phyloP scores from a whole-genome alignment of 1,140 invertebrate species.

The Drosophila azteca region DNA sequence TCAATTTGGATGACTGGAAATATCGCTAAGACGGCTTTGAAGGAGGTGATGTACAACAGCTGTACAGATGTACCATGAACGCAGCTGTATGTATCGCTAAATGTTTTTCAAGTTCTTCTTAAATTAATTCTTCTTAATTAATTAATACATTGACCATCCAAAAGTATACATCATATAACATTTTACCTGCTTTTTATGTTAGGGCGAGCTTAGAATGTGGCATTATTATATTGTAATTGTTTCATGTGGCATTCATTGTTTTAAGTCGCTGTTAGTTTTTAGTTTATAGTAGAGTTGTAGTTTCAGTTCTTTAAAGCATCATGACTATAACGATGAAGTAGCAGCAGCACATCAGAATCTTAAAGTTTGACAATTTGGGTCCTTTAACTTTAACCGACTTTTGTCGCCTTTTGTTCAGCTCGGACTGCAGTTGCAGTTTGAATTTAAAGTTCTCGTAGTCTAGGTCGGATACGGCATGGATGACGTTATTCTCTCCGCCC shows the following conservation, averaged over 20 bases:
- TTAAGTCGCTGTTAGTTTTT: not conserved
- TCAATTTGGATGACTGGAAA: too few relatives aligned
- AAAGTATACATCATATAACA: too few relatives aligned
- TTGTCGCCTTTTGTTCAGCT: slow-evolving; percentile 40
- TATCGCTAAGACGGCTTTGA: too few relatives aligned
- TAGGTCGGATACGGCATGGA: slow-evolving; percentile 14
- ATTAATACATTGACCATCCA: too few relatives aligned
- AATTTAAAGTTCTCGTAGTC: slow-evolving; percentile 39
- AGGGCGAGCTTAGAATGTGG: not conserved
- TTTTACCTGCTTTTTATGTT: slow-evolving; percentile 27
- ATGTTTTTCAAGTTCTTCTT: too few relatives aligned
- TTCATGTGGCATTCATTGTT: slow-evolving; percentile 3
- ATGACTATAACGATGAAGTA: slow-evolving; percentile 69
- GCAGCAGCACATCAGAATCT: slow-evolving; percentile 72
- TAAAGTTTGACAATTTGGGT: slow-evolving; percentile 63
- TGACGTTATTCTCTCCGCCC: slow-evolving; percentile 49
- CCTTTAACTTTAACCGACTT: slow-evolving; percentile 16
- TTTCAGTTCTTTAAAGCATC: slow-evolving; percentile 46
- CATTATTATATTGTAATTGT: too few relatives aligned
- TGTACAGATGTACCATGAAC: too few relatives aligned
- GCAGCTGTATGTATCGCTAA: too few relatives aligned
- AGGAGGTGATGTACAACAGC: too few relatives aligned
- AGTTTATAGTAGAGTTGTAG: too few relatives aligned
- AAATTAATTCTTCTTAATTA: too few relatives aligned
- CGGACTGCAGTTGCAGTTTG: slow-evolving; percentile 58